Evolutionary conservation across 2,888 invertebrate genomes (phyloP).

Genomic region (Tetanocera ferruginea): DNA sequence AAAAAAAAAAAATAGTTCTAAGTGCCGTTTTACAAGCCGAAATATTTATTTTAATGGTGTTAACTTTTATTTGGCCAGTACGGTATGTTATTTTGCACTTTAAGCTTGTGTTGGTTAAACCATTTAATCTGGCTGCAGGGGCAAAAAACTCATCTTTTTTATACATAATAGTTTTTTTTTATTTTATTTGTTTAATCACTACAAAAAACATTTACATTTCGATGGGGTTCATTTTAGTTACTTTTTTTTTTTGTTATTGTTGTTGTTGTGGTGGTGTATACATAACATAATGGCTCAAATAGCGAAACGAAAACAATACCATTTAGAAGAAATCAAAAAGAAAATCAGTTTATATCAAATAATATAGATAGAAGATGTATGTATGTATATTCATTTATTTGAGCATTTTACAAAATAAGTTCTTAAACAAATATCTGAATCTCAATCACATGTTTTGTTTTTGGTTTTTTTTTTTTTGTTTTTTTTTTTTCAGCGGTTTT

Average conservation of each 20-base stretch:
- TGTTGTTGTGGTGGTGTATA: neutral
- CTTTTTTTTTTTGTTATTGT: neutral
- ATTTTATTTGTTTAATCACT: too few species aligned
- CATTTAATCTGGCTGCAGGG: too few species aligned
- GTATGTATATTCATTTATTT: conserved; percentile 3
- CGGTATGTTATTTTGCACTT: too few species aligned
- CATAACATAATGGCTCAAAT: neutral
- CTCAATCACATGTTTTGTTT: conserved; percentile 1
- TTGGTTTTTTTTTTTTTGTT: neutral
- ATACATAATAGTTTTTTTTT: too few species aligned
- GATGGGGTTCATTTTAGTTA: neutral
- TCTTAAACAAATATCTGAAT: conserved; percentile 9
- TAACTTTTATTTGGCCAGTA: too few species aligned
- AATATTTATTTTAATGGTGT: too few species aligned
- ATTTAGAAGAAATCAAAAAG: neutral
- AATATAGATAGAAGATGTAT: neutral
- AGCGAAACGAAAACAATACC: neutral
- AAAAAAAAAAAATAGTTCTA: too few species aligned
- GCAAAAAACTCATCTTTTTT: too few species aligned
- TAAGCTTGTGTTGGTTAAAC: too few species aligned
- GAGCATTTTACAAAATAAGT: conserved; percentile 18
- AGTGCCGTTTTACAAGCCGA: too few species aligned
- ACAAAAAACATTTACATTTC: too few species aligned
- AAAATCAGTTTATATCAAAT: neutral
- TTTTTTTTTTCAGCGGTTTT: neutral